Percentiles rank a stretch among this genome's conserved stretches.
Conservation (phyloP, 2,797 vertebrate species). For the Pogoniulus pusillus region DNA sequence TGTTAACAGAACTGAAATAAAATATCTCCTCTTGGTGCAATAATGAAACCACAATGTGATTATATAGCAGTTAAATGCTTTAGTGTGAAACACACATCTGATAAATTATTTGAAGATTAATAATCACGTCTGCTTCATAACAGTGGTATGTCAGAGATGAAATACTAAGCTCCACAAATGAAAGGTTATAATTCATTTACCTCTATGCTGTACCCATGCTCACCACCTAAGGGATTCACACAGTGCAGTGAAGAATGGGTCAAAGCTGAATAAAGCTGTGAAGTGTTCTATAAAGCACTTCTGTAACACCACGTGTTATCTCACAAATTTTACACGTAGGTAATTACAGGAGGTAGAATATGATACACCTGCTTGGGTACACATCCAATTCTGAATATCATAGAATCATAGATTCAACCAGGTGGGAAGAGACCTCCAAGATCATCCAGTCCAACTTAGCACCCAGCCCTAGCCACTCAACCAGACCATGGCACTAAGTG, state of each 20-base stretch:
- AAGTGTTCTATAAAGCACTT: constrained; percentile 53
- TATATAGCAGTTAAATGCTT: constrained; percentile 45
- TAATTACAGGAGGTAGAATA: background rate
- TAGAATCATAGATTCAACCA: too few relatives aligned
- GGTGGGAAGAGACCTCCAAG: too few relatives aligned
- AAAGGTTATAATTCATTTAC: constrained; percentile 68
- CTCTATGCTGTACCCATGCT: constrained; percentile 35
- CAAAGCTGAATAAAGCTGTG: constrained; percentile 52
- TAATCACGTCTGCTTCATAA: constrained; percentile 65
- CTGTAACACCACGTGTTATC: too few relatives aligned
- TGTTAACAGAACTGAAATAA: constrained; percentile 69
- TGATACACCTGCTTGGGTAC: background rate
- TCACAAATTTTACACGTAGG: background rate
- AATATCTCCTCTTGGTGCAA: constrained; percentile 54
- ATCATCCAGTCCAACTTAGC: too few relatives aligned
- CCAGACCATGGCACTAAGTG: too few relatives aligned
- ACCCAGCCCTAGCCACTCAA: too few relatives aligned
- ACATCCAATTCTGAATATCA: background rate
- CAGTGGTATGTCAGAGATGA: constrained; percentile 62
- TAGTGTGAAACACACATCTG: constrained; percentile 67
- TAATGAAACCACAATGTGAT: constrained; percentile 60
- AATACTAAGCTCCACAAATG: constrained; percentile 47
- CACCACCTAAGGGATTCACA: constrained; percentile 56
- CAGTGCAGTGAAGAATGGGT: constrained; percentile 47
- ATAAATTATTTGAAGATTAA: constrained; percentile 74